These are phyloP conservation scores for Cottoperca gobio DNA, from an alignment of 2,797 vertebrate species.

Conservation along the genomic window DNA sequence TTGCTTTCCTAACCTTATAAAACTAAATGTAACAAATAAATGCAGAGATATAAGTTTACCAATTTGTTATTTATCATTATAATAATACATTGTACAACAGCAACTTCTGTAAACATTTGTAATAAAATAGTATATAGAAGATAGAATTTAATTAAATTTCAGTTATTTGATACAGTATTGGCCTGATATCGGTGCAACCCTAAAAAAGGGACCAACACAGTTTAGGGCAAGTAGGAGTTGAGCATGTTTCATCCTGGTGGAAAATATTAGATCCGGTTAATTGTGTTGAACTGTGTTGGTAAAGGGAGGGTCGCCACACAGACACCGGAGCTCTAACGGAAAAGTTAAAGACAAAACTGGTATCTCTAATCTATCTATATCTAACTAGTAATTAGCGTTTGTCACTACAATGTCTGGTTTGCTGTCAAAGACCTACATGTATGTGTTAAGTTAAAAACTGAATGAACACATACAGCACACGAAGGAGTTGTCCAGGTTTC, in stretches of 20 bases:
- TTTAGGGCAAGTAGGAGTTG: background rate
- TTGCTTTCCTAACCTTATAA: no score
- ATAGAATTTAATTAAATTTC: no score
- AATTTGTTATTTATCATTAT: no score
- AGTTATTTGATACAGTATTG: no score
- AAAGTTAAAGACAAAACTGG: background rate
- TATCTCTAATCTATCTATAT: no score
- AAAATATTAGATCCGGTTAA: background rate
- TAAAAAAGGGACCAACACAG: background rate
- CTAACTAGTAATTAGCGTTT: no score
- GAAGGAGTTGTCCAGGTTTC: constrained; percentile 24
- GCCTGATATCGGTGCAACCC: no score
- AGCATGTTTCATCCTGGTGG: background rate
- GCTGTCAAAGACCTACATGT: background rate
- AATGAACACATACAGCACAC: background rate
- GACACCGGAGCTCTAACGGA: background rate
- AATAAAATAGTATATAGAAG: no score
- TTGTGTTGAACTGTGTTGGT: background rate
- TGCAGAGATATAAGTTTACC: no score
- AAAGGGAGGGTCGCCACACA: background rate
- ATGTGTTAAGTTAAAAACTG: background rate
- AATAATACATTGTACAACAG: no score
- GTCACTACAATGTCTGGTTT: background rate
- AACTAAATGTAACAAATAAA: no score
- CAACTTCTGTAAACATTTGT: no score